Evolutionary conservation across 2,888 invertebrate genomes (phyloP).

Genomic region (Macrophya alboannulata): DNA sequence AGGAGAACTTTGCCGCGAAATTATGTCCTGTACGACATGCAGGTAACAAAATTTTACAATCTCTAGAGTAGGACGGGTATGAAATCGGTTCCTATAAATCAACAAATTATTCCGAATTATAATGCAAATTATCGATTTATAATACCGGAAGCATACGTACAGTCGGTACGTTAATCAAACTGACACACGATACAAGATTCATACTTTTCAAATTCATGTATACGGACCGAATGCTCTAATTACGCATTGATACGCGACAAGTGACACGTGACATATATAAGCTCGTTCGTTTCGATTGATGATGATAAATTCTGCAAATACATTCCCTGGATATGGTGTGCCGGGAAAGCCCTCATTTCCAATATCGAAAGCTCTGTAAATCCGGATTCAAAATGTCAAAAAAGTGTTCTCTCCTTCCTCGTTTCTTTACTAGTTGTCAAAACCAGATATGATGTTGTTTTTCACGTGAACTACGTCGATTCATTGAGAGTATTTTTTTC

Average conservation of each 20-base stretch:
- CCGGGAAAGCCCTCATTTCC: not conserved
- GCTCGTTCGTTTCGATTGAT: constrained; percentile 3
- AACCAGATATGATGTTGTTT: not conserved
- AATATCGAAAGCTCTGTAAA: constrained; percentile 7
- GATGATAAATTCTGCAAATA: not conserved
- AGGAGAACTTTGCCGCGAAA: not conserved
- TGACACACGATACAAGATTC: not conserved
- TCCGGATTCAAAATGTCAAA: not conserved
- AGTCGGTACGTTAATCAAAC: not conserved
- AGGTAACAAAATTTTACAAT: constrained; percentile 19
- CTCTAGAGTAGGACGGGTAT: not conserved
- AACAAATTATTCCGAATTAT: not conserved
- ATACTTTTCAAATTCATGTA: not conserved
- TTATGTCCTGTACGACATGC: constrained; percentile 8
- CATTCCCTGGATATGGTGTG: not conserved
- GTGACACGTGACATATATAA: not conserved
- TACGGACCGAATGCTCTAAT: not conserved
- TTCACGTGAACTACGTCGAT: not conserved
- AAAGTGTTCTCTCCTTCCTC: not conserved
- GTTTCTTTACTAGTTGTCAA: not conserved
- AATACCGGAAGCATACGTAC: not conserved
- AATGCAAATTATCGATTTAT: constrained; percentile 5
- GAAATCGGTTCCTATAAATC: not conserved
- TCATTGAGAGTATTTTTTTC: not conserved
- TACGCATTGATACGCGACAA: constrained; percentile 7